Conservation (phyloP, 1,140 invertebrate genomes). For the Atopsyche davidsoni region DNA sequence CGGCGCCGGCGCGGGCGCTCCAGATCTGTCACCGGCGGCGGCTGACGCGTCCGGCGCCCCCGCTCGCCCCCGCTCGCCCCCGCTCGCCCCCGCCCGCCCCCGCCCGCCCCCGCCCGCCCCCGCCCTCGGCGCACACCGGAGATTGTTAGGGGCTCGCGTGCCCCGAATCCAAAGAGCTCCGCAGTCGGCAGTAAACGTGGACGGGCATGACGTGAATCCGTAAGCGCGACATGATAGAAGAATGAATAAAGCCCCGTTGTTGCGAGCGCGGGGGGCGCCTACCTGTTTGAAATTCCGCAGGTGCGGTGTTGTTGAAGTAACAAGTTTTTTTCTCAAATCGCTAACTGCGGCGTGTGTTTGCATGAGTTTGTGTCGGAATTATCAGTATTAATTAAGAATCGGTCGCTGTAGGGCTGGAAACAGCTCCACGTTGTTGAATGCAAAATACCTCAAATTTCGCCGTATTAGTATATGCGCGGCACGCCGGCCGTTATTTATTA, state of each 20-base stretch:
- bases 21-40: not conserved
- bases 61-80: no score
- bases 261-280: slow-evolving; percentile 9
- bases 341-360: not conserved
- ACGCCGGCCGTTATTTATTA: no score
- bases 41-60: not conserved
- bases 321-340: slow-evolving; percentile 1
- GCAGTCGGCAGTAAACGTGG: slow-evolving; percentile 27
- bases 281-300: not conserved
- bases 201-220: slow-evolving; percentile 19
- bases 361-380: no score
- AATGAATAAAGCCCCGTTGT: slow-evolving; percentile 23
- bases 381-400: no score
- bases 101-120: not conserved
- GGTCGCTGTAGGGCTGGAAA: no score
- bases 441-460: no score
- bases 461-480: no score
- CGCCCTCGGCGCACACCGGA: slow-evolving; percentile 18
- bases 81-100: no score
- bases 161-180: slow-evolving; percentile 23
- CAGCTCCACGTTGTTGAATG: no score
- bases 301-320: slow-evolving; percentile 1
- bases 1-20: not conserved
- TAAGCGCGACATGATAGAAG: slow-evolving; percentile 18
- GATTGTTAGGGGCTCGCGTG: slow-evolving; percentile 21